Percentiles rank a stretch among this genome's conserved stretches.
These are phyloP conservation scores for Papio anubis DNA, from an alignment of 2,113 vertebrate genomes.

Conservation along the genomic window DNA sequence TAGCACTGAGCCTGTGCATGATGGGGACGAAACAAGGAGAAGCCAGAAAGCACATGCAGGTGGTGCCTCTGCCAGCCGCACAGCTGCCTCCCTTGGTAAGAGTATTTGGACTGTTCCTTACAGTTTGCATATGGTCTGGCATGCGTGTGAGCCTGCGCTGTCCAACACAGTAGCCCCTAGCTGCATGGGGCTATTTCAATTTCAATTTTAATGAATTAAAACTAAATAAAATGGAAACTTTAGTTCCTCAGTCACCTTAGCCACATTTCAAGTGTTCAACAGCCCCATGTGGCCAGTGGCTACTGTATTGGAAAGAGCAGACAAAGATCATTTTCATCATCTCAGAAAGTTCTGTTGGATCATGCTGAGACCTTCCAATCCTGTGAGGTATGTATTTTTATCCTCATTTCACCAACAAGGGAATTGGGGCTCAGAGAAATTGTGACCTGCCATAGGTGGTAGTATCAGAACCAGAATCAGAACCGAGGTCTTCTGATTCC, in stretches of 20 bases:
- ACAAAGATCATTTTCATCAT: background rate
- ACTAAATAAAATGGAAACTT: background rate
- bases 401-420: background rate
- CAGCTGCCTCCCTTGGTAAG: too few species aligned
- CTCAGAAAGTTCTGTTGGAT: background rate
- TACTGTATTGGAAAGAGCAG: too few species aligned
- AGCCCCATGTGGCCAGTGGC: background rate
- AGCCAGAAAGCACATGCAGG: background rate
- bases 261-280: background rate
- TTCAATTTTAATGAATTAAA: background rate
- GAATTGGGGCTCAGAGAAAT: background rate
- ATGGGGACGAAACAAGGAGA: background rate
- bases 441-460: background rate
- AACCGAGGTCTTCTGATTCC: background rate
- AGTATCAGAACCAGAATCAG: background rate
- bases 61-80: fast-evolving
- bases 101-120: background rate
- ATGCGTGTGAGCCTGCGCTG: background rate
- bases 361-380: background rate
- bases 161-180: background rate
- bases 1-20: background rate
- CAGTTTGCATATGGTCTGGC: fast-evolving
- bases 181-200: background rate
- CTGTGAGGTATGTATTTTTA: background rate
- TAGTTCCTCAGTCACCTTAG: background rate